phyloP scores from a whole-genome alignment of 2,888 invertebrate genomes.

The Coecobrya sp. region DNA sequence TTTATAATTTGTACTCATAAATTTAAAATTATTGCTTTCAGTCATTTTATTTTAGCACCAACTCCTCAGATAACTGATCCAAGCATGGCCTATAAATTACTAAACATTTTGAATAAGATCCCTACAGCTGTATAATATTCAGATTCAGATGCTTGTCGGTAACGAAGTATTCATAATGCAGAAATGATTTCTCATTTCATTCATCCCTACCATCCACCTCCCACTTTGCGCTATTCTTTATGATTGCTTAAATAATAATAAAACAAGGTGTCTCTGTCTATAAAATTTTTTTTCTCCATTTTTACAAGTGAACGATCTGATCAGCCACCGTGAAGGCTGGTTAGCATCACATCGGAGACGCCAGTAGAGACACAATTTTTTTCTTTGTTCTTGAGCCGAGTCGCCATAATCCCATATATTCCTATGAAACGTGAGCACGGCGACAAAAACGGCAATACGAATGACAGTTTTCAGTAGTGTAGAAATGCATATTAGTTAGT shows the following conservation, averaged over 20 bases:
- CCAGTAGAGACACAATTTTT: neutral
- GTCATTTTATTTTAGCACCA: neutral
- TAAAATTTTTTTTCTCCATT: neutral
- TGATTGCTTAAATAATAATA: neutral
- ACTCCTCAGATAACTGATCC: neutral
- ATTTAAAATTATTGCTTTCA: constrained; percentile 34
- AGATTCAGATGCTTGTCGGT: no score
- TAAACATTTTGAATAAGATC: no score
- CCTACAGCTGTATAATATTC: no score
- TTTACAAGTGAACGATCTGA: constrained; percentile 22
- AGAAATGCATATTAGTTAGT: neutral
- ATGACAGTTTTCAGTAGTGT: neutral
- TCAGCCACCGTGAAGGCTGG: constrained; percentile 42
- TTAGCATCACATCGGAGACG: neutral
- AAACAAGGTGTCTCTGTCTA: neutral
- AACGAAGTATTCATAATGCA: no score
- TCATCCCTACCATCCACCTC: no score
- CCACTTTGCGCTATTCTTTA: neutral
- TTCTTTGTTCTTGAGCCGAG: constrained; percentile 68
- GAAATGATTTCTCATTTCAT: no score
- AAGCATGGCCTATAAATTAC: no score
- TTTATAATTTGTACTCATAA: constrained; percentile 64
- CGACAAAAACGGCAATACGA: constrained; percentile 45
- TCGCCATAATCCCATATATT: constrained; percentile 6
- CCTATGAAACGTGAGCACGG: constrained; percentile 21